These are phyloP conservation scores for Zhengitettix transpicula DNA, from an alignment of 2,888 invertebrate genomes.

Conservation along the genomic window DNA sequence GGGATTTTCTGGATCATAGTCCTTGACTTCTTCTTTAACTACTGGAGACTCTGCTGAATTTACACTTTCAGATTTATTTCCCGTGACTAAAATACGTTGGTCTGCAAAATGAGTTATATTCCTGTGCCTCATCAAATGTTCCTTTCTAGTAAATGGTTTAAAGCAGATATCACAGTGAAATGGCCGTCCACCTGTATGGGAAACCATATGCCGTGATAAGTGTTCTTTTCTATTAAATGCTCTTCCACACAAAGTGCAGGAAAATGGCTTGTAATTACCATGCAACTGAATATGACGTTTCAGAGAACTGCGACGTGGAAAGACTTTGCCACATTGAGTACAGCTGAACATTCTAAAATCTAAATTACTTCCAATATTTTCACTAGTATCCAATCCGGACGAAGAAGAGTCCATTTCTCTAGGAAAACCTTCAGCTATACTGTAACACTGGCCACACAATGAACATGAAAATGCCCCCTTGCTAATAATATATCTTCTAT, in stretches of 20 bases:
- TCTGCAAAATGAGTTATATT: not conserved
- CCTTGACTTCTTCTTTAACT: not conserved
- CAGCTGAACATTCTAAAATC: constrained; percentile 11
- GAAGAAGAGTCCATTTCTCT: constrained; percentile 1
- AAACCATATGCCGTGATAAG: constrained; percentile 15
- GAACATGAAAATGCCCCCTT: constrained; percentile 18
- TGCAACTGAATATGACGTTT: constrained; percentile 17
- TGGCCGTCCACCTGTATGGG: constrained; percentile 14
- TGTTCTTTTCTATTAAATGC: constrained; percentile 17
- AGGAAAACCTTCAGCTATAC: constrained; percentile 15
- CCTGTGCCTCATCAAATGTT: constrained; percentile 8
- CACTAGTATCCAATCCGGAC: not conserved
- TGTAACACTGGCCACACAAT: constrained; percentile 17
- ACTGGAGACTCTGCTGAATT: not conserved
- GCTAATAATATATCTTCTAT: constrained; percentile 17
- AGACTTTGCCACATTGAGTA: constrained; percentile 15
- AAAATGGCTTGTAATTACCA: constrained; percentile 15
- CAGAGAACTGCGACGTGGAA: constrained; percentile 16
- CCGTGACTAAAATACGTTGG: not conserved
- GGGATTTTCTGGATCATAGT: not conserved
- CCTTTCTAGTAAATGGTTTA: constrained; percentile 16
- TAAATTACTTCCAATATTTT: not conserved
- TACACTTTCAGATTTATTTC: not conserved
- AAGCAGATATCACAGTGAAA: constrained; percentile 15
- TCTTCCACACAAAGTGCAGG: constrained; percentile 16